Evolutionary conservation across 2,797 vertebrate genomes (phyloP).

Genomic region (Enteromius treurensis): DNA sequence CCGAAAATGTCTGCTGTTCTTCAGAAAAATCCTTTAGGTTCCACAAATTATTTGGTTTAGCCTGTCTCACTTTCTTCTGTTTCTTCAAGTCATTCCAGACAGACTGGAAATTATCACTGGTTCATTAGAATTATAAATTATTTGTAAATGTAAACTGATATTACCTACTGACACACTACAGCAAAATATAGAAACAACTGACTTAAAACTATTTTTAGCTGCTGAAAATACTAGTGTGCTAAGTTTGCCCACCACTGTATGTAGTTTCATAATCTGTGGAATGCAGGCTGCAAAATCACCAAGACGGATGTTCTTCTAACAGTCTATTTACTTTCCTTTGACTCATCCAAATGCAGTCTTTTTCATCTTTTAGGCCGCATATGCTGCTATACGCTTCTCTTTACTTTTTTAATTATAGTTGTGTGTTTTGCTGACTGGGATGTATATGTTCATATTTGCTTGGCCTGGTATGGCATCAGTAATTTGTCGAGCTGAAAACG

Average conservation of each 20-base stretch:
- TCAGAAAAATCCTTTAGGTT: too few relatives aligned
- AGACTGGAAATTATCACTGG: too few relatives aligned
- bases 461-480: conserved; percentile 5
- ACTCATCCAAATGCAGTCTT: neutral
- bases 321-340: conserved; percentile 9
- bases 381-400: neutral
- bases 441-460: conserved; percentile 1
- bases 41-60: too few relatives aligned
- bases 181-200: neutral
- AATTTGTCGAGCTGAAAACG: conserved; percentile 9
- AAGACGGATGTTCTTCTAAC: neutral
- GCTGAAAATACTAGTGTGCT: neutral
- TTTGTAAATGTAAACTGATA: neutral
- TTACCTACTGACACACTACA: neutral
- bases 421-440: conserved; percentile 20
- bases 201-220: neutral
- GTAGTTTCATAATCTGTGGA: neutral
- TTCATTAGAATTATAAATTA: neutral
- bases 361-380: neutral
- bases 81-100: too few relatives aligned
- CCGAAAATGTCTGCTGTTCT: too few relatives aligned
- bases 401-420: conserved; percentile 36
- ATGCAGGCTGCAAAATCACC: neutral
- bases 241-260: neutral
- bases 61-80: too few relatives aligned